These are phyloP conservation scores for Zaprionus ghesquierei DNA, from an alignment of 1,140 invertebrate species.

Conservation along the genomic window DNA sequence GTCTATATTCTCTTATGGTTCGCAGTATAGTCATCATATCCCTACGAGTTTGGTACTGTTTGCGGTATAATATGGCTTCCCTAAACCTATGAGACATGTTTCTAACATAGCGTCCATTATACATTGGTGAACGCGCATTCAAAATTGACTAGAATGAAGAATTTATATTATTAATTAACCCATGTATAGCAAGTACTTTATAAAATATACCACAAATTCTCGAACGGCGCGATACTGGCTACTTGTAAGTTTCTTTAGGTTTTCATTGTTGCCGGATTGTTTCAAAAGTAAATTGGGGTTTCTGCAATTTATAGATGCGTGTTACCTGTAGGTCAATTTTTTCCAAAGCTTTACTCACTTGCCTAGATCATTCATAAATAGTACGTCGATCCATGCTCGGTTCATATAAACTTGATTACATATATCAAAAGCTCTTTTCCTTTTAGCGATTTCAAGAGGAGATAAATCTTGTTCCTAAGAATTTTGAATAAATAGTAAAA, in stretches of 20 bases:
- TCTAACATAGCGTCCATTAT: slow-evolving; percentile 52
- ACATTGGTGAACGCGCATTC: slow-evolving; percentile 67
- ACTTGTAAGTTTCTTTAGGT: slow-evolving; percentile 20
- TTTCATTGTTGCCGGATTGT: slow-evolving; percentile 48
- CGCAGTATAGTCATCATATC: slow-evolving; percentile 60
- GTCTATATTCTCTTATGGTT: slow-evolving; percentile 48
- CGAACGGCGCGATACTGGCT: slow-evolving; percentile 55
- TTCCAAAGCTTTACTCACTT: slow-evolving; percentile 11
- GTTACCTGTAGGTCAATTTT: neutral
- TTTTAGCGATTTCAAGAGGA: slow-evolving; percentile 62
- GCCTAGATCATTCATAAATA: slow-evolving; percentile 63
- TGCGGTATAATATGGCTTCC: slow-evolving; percentile 52
- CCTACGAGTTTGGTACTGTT: slow-evolving; percentile 73
- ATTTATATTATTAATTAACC: neutral
- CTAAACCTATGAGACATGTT: slow-evolving; percentile 50
- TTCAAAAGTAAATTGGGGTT: slow-evolving; percentile 56
- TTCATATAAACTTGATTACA: slow-evolving; percentile 72
- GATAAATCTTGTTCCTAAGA: slow-evolving; percentile 56
- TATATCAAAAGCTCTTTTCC: slow-evolving; percentile 60
- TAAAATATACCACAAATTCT: slow-evolving; percentile 44
- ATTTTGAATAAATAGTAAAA: neutral
- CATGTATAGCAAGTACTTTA: neutral
- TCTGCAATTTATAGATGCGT: slow-evolving; percentile 1
- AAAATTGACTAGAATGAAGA: slow-evolving; percentile 66
- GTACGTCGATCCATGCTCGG: slow-evolving; percentile 66